phyloP scores from a whole-genome alignment of 2,888 invertebrate species.

The Spatulosminthurus flaviceps region DNA sequence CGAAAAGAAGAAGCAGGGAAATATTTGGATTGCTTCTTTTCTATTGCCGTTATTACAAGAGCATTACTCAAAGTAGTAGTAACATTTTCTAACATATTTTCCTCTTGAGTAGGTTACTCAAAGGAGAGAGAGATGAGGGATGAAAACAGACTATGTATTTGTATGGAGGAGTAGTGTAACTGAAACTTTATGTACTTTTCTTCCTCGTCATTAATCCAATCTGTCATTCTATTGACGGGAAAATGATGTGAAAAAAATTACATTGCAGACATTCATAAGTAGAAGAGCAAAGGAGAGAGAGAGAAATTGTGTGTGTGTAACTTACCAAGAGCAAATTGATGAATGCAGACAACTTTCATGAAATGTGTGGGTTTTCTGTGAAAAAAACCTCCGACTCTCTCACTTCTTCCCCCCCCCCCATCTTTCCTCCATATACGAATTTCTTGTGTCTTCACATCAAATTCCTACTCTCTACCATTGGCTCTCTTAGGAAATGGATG shows the following conservation, averaged over 20 bases:
- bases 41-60: background rate
- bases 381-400: no score
- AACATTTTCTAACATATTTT: background rate
- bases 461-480: background rate
- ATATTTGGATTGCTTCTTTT: conserved; percentile 10
- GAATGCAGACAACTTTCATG: background rate
- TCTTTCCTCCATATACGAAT: background rate
- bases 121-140: background rate
- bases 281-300: background rate
- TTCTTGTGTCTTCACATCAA: background rate
- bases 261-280: conserved; percentile 39
- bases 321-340: conserved; percentile 14
- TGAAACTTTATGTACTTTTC: conserved; percentile 40
- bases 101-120: background rate
- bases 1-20: background rate
- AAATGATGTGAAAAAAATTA: conserved; percentile 53
- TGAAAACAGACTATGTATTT: background rate
- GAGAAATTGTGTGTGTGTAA: conserved; percentile 10
- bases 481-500: background rate
- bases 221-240: conserved; percentile 55
- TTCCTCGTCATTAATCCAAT: conserved; percentile 56
- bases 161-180: conserved; percentile 30
- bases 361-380: background rate
- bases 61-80: no score
- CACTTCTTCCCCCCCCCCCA: background rate